Base-by-base conservation (phyloP, 1,140 invertebrate species). In the Drosophila leontia region DNA sequence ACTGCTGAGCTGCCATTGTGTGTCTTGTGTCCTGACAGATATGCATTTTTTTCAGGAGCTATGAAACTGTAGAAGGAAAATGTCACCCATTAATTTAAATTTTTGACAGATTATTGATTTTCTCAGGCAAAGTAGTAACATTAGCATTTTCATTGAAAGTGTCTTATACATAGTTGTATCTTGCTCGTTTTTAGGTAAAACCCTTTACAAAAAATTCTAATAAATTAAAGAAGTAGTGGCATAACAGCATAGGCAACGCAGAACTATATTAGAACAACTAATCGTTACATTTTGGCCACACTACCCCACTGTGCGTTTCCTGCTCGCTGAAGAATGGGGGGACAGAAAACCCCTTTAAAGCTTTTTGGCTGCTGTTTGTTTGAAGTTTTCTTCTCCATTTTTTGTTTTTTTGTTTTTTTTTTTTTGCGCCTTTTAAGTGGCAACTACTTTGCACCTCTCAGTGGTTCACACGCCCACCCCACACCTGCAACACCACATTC, bases 351-450 rank as follows among this genome's bases (percentile, higher is more conserved):
- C 62, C 47, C 62, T 77, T 77, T 63, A 77, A 77, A 76, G 75
- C 72, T 77, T 77, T 77, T 77, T 77, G 75, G 72, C 75, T 77
- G 74, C 75, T 76, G 71, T 77, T 76, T 77, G 75, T 77, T 77
- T 77, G 72, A 77, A 77, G 74, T 75, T 75, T 56, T 71, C 51
- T 53, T 56, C 35, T 35, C 35, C 13, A 47, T 37, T 45, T 58
- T 44, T 58, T 13, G 5, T 74, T 69, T 71, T 39, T 60, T 50
- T 0, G 1, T 32, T 63, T 39, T n/a, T 55, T 37, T 41, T 39
- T 47, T 45, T 45, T 64, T 55, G 35, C 62, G 51, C 72, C 62
- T 67, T 76, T 77, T 76, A 77, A 76, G 72, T 77, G 75, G 75
- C 75, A 77, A 76, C 75, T 77, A 76, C 75, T 76, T 77, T 77